Percentiles rank a stretch among this genome's conserved stretches.
Conservation (phyloP, 2,113 vertebrate species). For the Zapus hudsonius region DNA sequence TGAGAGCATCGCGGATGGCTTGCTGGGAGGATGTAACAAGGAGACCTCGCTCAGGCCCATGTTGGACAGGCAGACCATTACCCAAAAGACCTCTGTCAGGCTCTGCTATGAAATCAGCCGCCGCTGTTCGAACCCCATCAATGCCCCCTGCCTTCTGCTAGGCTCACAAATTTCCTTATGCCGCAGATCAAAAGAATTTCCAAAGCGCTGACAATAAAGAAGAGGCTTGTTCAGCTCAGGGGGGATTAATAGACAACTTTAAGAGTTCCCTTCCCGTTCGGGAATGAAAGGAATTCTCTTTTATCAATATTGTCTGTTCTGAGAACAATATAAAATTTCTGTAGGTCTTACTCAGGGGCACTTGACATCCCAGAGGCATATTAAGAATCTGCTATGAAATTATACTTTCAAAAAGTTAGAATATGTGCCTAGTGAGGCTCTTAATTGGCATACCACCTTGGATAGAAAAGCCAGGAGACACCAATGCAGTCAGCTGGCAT, state of each 20-base stretch:
- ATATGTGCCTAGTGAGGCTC: slow-evolving; percentile 78
- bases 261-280: slow-evolving; percentile 37
- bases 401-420: slow-evolving; percentile 75
- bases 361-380: slow-evolving; percentile 72
- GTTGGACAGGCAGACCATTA: neutral
- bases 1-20: slow-evolving; percentile 31
- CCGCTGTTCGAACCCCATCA: slow-evolving; percentile 30
- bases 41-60: neutral
- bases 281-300: slow-evolving; percentile 34
- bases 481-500: slow-evolving; percentile 61
- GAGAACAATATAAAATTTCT: slow-evolving; percentile 63
- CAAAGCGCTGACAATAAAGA: neutral
- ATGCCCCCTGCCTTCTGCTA: neutral
- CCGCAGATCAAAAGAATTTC: slow-evolving; percentile 20
- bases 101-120: slow-evolving; percentile 49
- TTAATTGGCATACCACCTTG: slow-evolving; percentile 78
- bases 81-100: neutral
- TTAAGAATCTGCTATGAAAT: slow-evolving; percentile 69
- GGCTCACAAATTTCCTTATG: accelerated
- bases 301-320: slow-evolving; percentile 38
- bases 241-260: slow-evolving; percentile 2
- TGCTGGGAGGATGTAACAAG: slow-evolving; percentile 6
- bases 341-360: slow-evolving; percentile 76
- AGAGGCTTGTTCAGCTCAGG: slow-evolving; percentile 10
- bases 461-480: slow-evolving; percentile 71